Evolutionary conservation across 2,888 invertebrate genomes (phyloP).

Genomic region (Ormyrus thymus): DNA sequence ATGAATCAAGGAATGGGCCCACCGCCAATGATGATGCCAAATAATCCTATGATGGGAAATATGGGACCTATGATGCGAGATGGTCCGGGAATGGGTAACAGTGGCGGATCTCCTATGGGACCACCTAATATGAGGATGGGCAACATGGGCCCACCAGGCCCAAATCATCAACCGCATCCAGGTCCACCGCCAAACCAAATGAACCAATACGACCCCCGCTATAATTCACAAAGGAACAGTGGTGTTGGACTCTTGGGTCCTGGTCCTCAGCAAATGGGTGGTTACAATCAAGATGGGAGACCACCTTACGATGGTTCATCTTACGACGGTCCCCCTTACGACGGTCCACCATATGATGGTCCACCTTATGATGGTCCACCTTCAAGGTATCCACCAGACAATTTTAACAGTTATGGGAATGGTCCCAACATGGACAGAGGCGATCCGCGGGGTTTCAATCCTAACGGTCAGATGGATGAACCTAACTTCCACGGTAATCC

Average conservation of each 20-base stretch:
- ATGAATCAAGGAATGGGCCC: constrained; percentile 28
- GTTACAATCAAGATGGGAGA: constrained; percentile 64
- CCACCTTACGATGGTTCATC: constrained; percentile 61
- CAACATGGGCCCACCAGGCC: constrained; percentile 66
- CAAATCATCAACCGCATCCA: constrained; percentile 8
- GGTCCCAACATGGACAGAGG: constrained; percentile 62
- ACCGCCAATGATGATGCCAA: constrained; percentile 56
- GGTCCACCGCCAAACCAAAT: constrained; percentile 62
- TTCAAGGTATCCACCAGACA: constrained; percentile 42
- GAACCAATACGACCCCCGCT: constrained; percentile 69
- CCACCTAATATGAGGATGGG: constrained; percentile 79
- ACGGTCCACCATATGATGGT: constrained; percentile 59
- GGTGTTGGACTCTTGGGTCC: constrained; percentile 69
- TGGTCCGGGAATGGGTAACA: constrained; percentile 67
- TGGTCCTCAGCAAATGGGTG: constrained; percentile 64
- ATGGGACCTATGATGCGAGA: constrained; percentile 71
- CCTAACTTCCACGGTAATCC: constrained; percentile 64
- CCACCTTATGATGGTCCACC: constrained; percentile 62
- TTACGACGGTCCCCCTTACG: constrained; percentile 38
- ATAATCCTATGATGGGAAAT: neutral
- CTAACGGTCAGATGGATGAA: constrained; percentile 61
- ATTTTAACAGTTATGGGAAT: constrained; percentile 53
- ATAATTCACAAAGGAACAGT: constrained; percentile 63
- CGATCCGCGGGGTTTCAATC: constrained; percentile 58
- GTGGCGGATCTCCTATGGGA: constrained; percentile 17